Percentiles rank a stretch among this genome's conserved stretches.
These are phyloP conservation scores for Trochalopteron elliotii DNA, from an alignment of 2,113 vertebrate genomes.

Conservation along the genomic window DNA sequence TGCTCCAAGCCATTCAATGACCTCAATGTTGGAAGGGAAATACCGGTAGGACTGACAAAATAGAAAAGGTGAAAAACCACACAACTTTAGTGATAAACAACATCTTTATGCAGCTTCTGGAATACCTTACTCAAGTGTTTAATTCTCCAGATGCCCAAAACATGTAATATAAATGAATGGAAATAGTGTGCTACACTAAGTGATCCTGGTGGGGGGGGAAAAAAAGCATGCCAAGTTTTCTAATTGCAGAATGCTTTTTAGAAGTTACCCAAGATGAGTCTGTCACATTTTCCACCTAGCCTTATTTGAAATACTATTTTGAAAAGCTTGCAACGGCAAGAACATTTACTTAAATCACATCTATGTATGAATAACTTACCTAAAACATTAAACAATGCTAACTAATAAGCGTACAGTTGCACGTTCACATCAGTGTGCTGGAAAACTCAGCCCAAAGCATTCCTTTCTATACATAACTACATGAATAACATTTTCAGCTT, in stretches of 20 bases:
- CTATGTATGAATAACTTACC: neutral
- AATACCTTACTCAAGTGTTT: constrained; percentile 56
- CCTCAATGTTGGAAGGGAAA: constrained; percentile 94
- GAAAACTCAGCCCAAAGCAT: neutral
- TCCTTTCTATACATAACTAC: neutral
- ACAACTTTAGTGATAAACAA: constrained; percentile 59
- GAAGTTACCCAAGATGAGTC: constrained; percentile 30
- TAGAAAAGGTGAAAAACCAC: constrained; percentile 26
- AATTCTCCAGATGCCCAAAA: constrained; percentile 57
- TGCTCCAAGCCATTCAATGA: constrained; percentile 95
- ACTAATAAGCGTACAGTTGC: neutral
- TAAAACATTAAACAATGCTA: neutral
- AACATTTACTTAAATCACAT: neutral
- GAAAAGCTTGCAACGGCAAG: neutral
- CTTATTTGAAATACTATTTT: constrained; percentile 18
- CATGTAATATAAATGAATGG: constrained; percentile 46
- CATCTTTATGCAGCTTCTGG: constrained; percentile 24
- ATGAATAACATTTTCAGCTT: neutral
- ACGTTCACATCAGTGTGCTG: neutral
- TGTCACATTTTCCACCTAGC: constrained; percentile 35
- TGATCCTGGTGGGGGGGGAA: neutral
- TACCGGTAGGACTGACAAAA: constrained; percentile 89
- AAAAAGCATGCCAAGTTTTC: constrained; percentile 3
- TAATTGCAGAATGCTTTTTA: constrained; percentile 49
- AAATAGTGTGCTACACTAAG: constrained; percentile 34